Conservation (phyloP, 2,797 vertebrate species). For the Phataginus tetradactyla region DNA sequence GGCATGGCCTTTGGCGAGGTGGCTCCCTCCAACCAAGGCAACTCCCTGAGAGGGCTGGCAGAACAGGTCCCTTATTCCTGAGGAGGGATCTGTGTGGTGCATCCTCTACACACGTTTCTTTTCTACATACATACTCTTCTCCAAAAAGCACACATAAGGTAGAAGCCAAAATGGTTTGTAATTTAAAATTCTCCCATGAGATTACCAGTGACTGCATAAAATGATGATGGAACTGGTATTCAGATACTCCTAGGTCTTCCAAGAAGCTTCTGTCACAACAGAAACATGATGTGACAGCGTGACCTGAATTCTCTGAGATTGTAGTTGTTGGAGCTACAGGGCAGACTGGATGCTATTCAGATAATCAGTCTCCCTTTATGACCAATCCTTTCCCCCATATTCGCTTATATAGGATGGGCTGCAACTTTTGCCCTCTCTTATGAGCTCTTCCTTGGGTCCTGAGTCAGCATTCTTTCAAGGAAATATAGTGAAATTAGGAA, state of each 20-base stretch:
- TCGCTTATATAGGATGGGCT: neutral
- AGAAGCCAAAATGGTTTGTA: neutral
- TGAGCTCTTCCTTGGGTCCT: neutral
- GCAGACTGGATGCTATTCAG: neutral
- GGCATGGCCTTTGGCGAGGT: neutral
- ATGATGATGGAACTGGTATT: neutral
- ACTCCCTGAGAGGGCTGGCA: neutral
- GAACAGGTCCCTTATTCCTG: neutral
- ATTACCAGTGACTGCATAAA: neutral
- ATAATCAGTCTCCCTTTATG: neutral
- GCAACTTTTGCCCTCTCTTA: neutral
- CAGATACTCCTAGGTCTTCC: neutral
- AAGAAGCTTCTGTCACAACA: neutral
- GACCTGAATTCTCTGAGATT: neutral
- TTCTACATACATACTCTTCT: neutral
- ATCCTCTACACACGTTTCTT: too few species aligned
- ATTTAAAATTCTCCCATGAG: neutral
- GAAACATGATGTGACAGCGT: neutral
- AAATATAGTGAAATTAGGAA: slow-evolving; percentile 23
- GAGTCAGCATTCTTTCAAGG: slow-evolving; percentile 43
- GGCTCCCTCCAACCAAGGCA: neutral
- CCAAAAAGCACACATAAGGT: neutral
- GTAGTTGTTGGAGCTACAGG: neutral
- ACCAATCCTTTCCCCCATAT: neutral
- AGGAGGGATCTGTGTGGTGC: neutral